phyloP scores from a whole-genome alignment of 35 echinoderm and acorn worm species.

The Anneissia japonica region DNA sequence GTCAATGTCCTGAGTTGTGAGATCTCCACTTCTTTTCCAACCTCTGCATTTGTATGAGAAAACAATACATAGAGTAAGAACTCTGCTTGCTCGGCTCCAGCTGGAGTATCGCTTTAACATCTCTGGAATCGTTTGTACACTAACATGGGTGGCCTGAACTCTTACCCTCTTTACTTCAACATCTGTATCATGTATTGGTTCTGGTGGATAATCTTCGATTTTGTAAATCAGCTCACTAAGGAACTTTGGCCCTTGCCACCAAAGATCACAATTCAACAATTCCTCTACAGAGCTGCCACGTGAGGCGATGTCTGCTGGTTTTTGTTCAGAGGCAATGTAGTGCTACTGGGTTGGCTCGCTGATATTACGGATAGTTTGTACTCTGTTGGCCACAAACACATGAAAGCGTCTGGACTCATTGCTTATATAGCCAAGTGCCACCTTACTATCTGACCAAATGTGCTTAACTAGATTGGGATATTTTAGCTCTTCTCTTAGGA shows the following conservation, averaged over 20 bases:
- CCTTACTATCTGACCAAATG: conserved; percentile 61
- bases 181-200: conserved; percentile 20
- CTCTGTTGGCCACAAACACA: conserved; percentile 54
- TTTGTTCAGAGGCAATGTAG: conserved; percentile 17
- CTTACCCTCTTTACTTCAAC: conserved; percentile 48
- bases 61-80: conserved; percentile 24
- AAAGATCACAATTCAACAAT: background rate
- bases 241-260: conserved; percentile 10
- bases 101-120: conserved; percentile 22
- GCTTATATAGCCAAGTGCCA: conserved; percentile 51
- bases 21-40: background rate
- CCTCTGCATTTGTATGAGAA: conserved; percentile 23
- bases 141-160: background rate
- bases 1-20: conserved; percentile 13
- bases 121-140: background rate
- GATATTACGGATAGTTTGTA: conserved; percentile 26
- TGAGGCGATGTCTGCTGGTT: conserved; percentile 41
- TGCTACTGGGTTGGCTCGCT: conserved; percentile 43
- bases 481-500: background rate
- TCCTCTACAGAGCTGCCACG: background rate
- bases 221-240: too few relatives aligned
- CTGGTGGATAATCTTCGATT: too few relatives aligned
- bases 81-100: conserved; percentile 26
- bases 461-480: background rate
- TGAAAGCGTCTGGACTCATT: conserved; percentile 54